Conservation (phyloP, 1,140 invertebrate species). For the Cotesia glomerata region DNA sequence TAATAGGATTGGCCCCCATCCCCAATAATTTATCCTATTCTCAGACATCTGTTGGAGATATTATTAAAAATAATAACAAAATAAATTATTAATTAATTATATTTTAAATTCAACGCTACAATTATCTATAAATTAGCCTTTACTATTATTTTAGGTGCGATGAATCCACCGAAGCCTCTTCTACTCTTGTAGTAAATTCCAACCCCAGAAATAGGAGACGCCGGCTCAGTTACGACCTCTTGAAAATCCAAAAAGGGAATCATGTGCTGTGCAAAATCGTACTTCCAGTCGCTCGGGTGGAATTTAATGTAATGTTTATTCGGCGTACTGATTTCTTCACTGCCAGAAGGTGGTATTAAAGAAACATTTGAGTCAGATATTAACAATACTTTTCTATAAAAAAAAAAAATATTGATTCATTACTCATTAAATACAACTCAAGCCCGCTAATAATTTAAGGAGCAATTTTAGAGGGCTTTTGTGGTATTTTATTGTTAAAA, state of each 20-base stretch:
- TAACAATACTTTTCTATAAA: neutral
- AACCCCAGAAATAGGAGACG: neutral
- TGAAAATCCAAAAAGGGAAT: conserved; percentile 4
- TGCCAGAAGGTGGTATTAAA: no score
- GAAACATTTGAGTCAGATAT: neutral
- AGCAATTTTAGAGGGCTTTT: neutral
- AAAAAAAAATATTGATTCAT: no score
- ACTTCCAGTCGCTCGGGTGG: neutral
- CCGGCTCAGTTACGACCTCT: neutral
- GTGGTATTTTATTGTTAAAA: neutral
- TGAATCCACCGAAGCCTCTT: neutral
- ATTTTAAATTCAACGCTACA: no score
- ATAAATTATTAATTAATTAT: no score
- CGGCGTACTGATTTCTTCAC: neutral
- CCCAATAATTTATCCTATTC: no score
- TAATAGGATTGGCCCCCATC: conserved; percentile 26
- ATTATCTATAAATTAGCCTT: neutral
- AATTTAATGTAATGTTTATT: conserved; percentile 3
- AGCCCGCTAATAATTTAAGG: no score
- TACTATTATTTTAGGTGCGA: neutral
- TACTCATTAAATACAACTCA: no score
- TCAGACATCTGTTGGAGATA: no score
- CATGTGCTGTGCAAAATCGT: neutral
- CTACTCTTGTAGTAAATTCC: neutral
- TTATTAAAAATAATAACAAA: no score